phyloP scores from a whole-genome alignment of 2,888 invertebrate species.

The Isotomurus palustris region DNA sequence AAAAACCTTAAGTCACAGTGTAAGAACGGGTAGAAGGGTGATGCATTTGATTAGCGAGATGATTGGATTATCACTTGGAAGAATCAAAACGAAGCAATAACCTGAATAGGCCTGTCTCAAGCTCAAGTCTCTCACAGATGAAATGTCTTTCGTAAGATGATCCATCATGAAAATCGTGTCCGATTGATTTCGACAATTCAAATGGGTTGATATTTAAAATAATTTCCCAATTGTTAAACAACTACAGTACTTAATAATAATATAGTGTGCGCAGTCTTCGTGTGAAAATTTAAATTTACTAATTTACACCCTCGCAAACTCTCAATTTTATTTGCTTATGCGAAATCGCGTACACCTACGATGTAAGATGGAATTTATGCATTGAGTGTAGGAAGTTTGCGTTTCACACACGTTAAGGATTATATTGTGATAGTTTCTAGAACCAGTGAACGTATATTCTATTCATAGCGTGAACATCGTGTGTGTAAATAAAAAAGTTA shows the following conservation, averaged over 20 bases:
- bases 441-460: no score
- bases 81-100: constrained; percentile 27
- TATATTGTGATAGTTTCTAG: no score
- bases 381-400: constrained; percentile 5
- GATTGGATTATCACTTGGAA: constrained; percentile 26
- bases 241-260: not conserved
- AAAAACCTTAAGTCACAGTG: no score
- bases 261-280: constrained; percentile 1
- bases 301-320: constrained; percentile 1
- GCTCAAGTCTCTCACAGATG: not conserved
- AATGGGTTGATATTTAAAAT: no score
- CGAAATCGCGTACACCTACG: no score
- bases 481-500: no score
- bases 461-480: no score
- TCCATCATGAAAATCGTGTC: constrained; percentile 15
- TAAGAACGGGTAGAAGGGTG: no score
- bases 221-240: no score
- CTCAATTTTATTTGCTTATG: no score
- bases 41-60: constrained; percentile 26
- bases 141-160: constrained; percentile 5
- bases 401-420: constrained; percentile 9
- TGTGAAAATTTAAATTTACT: constrained; percentile 12
- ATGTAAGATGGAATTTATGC: no score
- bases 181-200: no score
- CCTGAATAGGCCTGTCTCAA: constrained; percentile 11